Percentiles rank a stretch among this genome's conserved stretches.
Conservation (phyloP, 2,888 invertebrate species). For the Asteroscopus sphinx region DNA sequence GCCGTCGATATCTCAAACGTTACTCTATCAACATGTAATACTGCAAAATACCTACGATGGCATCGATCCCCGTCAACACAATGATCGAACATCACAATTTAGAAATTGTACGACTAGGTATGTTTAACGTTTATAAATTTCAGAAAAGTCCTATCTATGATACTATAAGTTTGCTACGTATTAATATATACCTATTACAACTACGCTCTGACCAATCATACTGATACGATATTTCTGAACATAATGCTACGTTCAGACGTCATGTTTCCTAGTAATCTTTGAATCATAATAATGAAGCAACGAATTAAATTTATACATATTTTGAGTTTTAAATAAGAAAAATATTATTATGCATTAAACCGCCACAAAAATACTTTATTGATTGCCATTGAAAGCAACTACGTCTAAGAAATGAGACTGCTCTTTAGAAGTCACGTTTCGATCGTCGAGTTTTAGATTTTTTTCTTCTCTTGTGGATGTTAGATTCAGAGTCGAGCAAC, state of each 20-base stretch:
- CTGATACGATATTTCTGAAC: constrained; percentile 59
- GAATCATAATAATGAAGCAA: constrained; percentile 57
- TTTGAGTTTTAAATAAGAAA: constrained; percentile 58
- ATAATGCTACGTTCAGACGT: constrained; percentile 45
- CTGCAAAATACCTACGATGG: constrained; percentile 72
- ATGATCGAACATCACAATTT: constrained; percentile 63
- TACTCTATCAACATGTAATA: constrained; percentile 68
- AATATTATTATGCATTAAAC: constrained; percentile 69
- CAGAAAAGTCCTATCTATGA: constrained; percentile 87
- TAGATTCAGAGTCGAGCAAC: constrained; percentile 30
- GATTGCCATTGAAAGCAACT: constrained; percentile 56
- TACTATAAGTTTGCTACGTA: constrained; percentile 74
- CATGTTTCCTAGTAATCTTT: constrained; percentile 55
- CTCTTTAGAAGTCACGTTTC: constrained; percentile 45
- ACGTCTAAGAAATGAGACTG: constrained; percentile 55
- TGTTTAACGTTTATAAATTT: constrained; percentile 88
- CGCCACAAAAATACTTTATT: constrained; percentile 61
- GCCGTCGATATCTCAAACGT: constrained; percentile 28
- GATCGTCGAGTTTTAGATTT: constrained; percentile 36
- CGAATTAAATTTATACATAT: constrained; percentile 56
- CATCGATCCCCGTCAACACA: constrained; percentile 58
- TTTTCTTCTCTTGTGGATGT: constrained; percentile 24
- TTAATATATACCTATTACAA: constrained; percentile 64
- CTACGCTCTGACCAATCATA: constrained; percentile 72
- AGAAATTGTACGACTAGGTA: constrained; percentile 79